A percentile compares a stretch with the other conserved stretches of the same genome.
These are phyloP conservation scores for Drosophila nebulosa DNA, from an alignment of 1,140 invertebrate genomes.

Conservation along the genomic window DNA sequence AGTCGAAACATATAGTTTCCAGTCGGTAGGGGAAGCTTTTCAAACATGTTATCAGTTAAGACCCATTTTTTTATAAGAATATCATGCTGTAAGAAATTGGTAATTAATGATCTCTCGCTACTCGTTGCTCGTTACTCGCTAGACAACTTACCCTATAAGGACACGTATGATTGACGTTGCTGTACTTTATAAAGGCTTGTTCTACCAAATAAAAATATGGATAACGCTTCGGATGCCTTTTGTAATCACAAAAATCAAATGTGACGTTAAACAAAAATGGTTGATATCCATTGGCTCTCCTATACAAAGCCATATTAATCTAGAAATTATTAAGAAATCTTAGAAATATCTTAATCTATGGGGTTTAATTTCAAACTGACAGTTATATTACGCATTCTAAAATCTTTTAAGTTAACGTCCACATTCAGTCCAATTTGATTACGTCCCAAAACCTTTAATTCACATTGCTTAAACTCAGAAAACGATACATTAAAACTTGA, in stretches of 20 bases:
- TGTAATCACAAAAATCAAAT: conserved; percentile 16
- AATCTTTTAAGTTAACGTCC: not conserved
- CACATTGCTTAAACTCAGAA: conserved; percentile 9
- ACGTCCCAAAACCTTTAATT: conserved; percentile 12
- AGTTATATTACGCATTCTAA: not conserved
- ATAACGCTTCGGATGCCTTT: conserved; percentile 10
- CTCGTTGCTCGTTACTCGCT: no score
- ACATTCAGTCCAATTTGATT: conserved; percentile 6
- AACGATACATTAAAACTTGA: conserved; percentile 1
- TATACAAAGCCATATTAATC: not conserved
- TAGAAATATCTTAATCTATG: no score
- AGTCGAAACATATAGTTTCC: not conserved
- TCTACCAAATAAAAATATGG: not conserved
- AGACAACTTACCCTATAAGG: conserved; percentile 4
- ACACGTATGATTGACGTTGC: conserved; percentile 25
- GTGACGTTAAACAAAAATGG: conserved; percentile 28
- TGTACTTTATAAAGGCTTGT: conserved; percentile 7
- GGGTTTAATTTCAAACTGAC: not conserved
- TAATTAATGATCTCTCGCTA: not conserved
- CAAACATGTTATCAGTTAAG: not conserved
- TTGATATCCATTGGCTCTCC: conserved; percentile 20
- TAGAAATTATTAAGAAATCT: no score
- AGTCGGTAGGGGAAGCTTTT: not conserved
- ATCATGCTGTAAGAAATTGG: not conserved
- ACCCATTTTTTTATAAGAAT: not conserved